Evolutionary conservation across 1,140 invertebrate genomes (phyloP), one percentile per base, ranked within the genome.

Genomic region (Ceratoteleas bidentatus): DNA sequence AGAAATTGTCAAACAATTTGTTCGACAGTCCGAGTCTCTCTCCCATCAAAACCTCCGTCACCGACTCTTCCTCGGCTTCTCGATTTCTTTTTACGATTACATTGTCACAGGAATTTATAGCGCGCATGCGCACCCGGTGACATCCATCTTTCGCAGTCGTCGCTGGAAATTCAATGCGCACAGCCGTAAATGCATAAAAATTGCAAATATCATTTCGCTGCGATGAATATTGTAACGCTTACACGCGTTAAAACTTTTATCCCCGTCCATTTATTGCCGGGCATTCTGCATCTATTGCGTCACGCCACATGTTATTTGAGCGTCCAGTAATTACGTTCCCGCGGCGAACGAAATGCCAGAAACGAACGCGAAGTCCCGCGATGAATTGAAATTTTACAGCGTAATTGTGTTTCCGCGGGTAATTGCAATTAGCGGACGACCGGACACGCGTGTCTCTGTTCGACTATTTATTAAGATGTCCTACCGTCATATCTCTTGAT

Each of bases 401-500:
- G 40, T 43, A 24, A 24, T 24, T 24, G 24, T 24, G 24, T 24
- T 24, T 24, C 24, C 24, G 24, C n/a, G 40, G 40, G 40, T 40
- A 40, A 40, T 11, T 40, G 36, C 36, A 40, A 40, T 40, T 40
- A 40, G 36, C 36, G 7, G 10, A 40, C 6, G 36, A 2, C 10
- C 13, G 11, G 11, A 47, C 11, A 15, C 11, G 56, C 15, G 9
- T 34, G n/a, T 52, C 13, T 68, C 72, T 62, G 57, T 73, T 73
- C 56, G 58, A 38, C 58, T 58, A 56, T 73, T 74, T 81, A 75
- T 81, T 65, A 65, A 75, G 60, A 81, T 43, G 72, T 81, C 61
- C 60, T 32, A 14, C 9, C 0, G 72, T 24, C 24, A 24, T 4
- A 24, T 24, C 24, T 24, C 24, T 24, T 24, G 24, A 24, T 24